Conservation (phyloP, 2,888 invertebrate species). For the Hemistola chrysoprasaria region DNA sequence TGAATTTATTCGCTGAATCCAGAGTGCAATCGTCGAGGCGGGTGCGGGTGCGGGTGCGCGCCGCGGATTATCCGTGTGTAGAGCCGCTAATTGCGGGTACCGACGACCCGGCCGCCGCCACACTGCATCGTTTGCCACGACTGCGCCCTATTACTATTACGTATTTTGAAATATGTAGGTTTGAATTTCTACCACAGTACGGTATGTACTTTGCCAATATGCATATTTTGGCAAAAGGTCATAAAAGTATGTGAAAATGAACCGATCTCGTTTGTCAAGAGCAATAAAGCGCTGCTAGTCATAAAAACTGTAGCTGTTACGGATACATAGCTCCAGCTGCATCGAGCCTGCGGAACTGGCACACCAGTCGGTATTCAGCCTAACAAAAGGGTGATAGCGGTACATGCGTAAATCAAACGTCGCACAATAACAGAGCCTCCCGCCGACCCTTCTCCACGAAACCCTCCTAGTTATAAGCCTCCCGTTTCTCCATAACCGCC, state of each 20-base stretch:
- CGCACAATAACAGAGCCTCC: slow-evolving; percentile 78
- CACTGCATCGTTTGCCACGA: too few relatives aligned
- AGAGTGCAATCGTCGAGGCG: slow-evolving; percentile 65
- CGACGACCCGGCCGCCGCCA: slow-evolving; percentile 44
- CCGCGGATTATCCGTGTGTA: slow-evolving; percentile 73
- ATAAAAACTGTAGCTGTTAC: slow-evolving; percentile 19
- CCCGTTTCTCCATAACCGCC: slow-evolving; percentile 58
- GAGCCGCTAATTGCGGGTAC: slow-evolving; percentile 77
- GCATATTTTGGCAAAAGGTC: not conserved
- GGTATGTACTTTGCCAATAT: too few relatives aligned
- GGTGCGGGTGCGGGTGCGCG: slow-evolving; percentile 30
- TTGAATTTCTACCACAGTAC: too few relatives aligned
- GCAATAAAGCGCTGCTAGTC: slow-evolving; percentile 9
- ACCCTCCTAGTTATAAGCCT: slow-evolving; percentile 55
- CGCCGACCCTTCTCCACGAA: slow-evolving; percentile 55
- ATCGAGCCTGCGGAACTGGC: slow-evolving; percentile 66
- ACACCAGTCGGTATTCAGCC: slow-evolving; percentile 75
- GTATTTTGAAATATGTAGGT: too few relatives aligned
- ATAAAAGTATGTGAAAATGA: slow-evolving; percentile 1
- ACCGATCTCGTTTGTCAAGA: slow-evolving; percentile 7
- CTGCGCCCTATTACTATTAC: too few relatives aligned
- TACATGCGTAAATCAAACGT: slow-evolving; percentile 81
- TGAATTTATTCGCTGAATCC: slow-evolving; percentile 81
- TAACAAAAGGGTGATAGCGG: slow-evolving; percentile 81
- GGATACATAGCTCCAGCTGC: slow-evolving; percentile 42